These are phyloP conservation scores for Orientallactaga sibirica DNA, from an alignment of 2,797 vertebrate species.

Conservation along the genomic window DNA sequence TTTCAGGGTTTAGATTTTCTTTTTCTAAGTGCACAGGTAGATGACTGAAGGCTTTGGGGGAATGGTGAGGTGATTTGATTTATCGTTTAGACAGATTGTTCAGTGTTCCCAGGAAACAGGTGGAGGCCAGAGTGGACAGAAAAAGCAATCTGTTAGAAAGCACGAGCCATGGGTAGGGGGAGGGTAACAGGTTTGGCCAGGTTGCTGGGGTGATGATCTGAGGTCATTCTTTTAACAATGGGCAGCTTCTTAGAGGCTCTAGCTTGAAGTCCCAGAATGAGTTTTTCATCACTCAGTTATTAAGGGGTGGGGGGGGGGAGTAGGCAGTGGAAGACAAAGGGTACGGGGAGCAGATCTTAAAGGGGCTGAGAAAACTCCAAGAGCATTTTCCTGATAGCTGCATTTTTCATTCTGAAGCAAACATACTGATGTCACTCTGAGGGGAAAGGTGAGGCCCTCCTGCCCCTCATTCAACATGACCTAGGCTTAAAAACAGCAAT, in stretches of 20 bases:
- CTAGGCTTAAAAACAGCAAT: background rate
- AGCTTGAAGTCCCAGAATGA: background rate
- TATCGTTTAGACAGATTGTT: conserved; percentile 25
- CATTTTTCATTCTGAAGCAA: background rate
- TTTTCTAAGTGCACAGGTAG: background rate
- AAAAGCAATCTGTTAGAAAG: background rate
- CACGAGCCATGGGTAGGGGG: background rate
- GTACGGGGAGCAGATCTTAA: background rate
- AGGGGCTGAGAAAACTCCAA: background rate
- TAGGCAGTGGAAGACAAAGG: background rate
- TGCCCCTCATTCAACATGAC: conserved; percentile 1
- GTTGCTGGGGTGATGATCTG: background rate
- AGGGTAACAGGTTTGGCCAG: background rate
- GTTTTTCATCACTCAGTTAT: background rate
- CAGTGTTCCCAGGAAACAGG: background rate
- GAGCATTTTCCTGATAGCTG: background rate
- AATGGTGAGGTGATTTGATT: conserved; percentile 1
- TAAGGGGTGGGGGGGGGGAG: background rate
- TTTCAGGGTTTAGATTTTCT: background rate
- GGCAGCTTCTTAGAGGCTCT: background rate
- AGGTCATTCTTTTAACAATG: background rate
- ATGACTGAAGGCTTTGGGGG: background rate
- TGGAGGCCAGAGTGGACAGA: background rate
- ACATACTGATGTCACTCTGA: background rate
- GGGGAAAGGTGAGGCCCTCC: background rate